These are phyloP conservation scores for Cervus canadensis DNA, from an alignment of 2,113 vertebrate genomes.

Conservation along the genomic window DNA sequence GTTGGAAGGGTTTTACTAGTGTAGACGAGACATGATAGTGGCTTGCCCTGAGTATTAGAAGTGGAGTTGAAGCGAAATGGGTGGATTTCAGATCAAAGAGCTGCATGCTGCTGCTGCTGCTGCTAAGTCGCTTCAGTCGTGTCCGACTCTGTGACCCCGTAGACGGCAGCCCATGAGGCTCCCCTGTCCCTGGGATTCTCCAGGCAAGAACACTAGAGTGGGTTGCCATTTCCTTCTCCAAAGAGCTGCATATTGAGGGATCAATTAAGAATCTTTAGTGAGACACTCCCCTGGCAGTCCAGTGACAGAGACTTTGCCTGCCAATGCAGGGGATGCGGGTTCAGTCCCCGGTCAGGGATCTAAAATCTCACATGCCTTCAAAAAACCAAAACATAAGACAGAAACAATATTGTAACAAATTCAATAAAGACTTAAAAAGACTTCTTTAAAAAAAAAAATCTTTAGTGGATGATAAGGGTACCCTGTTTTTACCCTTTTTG, in stretches of 20 bases:
- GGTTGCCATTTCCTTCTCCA: too few species aligned
- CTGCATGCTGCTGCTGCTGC: too few species aligned
- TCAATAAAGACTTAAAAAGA: background rate
- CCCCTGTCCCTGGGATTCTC: too few species aligned
- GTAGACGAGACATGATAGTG: background rate
- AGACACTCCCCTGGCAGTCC: background rate
- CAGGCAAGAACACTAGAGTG: too few species aligned
- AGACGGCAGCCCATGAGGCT: too few species aligned
- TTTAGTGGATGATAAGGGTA: background rate
- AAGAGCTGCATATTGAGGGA: background rate
- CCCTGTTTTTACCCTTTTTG: background rate
- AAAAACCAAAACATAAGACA: background rate
- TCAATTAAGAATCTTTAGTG: background rate
- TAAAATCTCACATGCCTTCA: background rate
- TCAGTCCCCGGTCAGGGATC: background rate
- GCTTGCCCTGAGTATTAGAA: background rate
- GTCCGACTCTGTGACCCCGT: too few species aligned
- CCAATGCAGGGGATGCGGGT: background rate
- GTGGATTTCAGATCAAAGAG: background rate
- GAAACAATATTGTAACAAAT: background rate
- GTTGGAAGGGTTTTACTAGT: background rate
- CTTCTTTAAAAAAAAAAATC: background rate
- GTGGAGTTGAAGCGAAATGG: background rate
- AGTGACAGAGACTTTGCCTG: background rate
- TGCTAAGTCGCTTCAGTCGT: too few species aligned